Base-by-base conservation (phyloP, 2,113 vertebrate species). In the Tylochromis polylepis region DNA sequence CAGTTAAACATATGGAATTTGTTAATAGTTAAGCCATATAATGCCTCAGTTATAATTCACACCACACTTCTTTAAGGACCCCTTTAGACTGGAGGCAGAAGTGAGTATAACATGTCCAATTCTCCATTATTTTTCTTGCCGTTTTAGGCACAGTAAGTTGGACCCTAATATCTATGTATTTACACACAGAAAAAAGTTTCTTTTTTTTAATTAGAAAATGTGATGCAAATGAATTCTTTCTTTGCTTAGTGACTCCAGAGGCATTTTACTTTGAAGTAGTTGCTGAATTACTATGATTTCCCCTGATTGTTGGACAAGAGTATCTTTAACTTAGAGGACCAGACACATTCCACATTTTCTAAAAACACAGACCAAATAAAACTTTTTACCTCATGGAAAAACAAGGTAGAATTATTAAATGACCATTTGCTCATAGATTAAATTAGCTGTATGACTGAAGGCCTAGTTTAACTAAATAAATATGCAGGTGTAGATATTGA, bases 271-370 rank as follows among this genome's bases (percentile, higher is more conserved):
- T 87, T 88, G 75, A 91, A 83, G 84, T 43, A 82, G 51, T 38
- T 83, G 46, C 43, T 67, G 57, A 82, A 88, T 81, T 83, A 72
- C 77, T 84, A 4, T 70, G 67, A 94, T 58, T 84, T 67, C 72
- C 78, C 84, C 29, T 53, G 82, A 88, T 82, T 89, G 85, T 51
- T 83, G 56, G 53, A 79, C 29, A 85, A 41, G 10, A 85, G 82
- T 81, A 86, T 27, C 60, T 60, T 46, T 29, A 77, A 29, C 43
- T 51, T 27, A 77, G 43, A 77, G 70, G 70, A 77, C 43, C 43
- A 87, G 58, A 89, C 14, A 53, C 43, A 29, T 55, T 67, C 24
- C 18, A 0, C 10, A 5, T 67, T 83, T 83, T 72, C 18, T 80
- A 18, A 24, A 87, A 84, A 87, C 82, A 84, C 38, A 84, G 27